These are phyloP conservation scores for Agapornis canus DNA, from an alignment of 2,797 vertebrate genomes.

Conservation along the genomic window DNA sequence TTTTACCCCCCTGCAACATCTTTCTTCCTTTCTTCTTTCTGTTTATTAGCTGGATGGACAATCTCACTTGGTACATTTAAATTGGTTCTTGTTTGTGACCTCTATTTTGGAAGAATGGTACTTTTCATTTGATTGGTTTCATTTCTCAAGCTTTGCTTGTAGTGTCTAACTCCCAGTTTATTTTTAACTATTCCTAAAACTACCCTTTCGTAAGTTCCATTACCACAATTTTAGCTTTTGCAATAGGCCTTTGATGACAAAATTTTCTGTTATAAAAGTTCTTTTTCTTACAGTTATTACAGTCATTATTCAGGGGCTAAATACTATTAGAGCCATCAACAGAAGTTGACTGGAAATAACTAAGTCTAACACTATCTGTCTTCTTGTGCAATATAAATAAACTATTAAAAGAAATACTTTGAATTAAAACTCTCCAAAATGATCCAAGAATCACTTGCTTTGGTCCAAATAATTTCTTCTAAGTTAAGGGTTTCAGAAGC, in stretches of 20 bases:
- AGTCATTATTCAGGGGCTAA: background rate
- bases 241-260: background rate
- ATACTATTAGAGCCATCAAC: background rate
- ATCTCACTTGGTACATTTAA: background rate
- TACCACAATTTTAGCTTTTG: background rate
- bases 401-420: background rate
- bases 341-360: background rate
- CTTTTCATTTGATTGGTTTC: background rate
- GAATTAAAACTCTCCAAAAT: background rate
- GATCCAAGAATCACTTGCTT: background rate
- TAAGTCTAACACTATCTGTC: background rate
- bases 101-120: background rate
- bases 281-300: background rate
- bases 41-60: background rate
- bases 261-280: background rate
- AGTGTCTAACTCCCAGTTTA: background rate
- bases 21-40: background rate
- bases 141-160: background rate
- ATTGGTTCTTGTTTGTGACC: background rate
- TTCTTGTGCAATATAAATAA: background rate
- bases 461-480: background rate
- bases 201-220: background rate
- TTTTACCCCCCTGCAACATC: background rate
- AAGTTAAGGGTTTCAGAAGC: background rate
- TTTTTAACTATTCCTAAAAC: background rate